Evolutionary conservation across 2,797 vertebrate genomes (phyloP).

Genomic region (Strix occidentalis): DNA sequence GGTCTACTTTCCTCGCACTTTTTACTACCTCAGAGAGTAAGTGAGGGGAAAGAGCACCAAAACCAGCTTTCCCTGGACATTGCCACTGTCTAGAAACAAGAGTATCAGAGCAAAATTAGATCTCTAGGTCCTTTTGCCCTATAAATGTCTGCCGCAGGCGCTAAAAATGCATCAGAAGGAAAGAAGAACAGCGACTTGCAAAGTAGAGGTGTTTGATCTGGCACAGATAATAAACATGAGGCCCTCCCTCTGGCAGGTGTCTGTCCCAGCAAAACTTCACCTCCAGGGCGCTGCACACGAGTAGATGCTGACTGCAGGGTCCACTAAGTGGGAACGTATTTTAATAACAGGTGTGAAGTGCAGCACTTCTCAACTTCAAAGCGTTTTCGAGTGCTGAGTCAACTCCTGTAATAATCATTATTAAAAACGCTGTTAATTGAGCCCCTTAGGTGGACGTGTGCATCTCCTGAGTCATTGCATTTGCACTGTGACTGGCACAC

Average conservation of each 20-base stretch:
- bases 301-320: constrained; percentile 58
- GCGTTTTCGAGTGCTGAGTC: constrained; percentile 13
- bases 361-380: constrained; percentile 47
- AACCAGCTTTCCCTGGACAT: not conserved
- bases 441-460: constrained; percentile 21
- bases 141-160: not conserved
- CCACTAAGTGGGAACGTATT: constrained; percentile 53
- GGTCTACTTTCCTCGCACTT: not conserved
- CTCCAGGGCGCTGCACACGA: not conserved
- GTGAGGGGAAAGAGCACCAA: not conserved
- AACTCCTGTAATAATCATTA: constrained; percentile 26
- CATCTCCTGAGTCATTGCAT: constrained; percentile 37
- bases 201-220: constrained; percentile 26
- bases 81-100: not conserved
- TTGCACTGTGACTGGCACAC: not conserved
- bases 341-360: constrained; percentile 35
- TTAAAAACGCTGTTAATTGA: constrained; percentile 55
- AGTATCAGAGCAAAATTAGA: not conserved
- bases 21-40: not conserved
- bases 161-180: constrained; percentile 21
- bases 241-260: not conserved
- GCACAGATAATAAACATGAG: constrained; percentile 45
- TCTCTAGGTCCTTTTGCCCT: not conserved
- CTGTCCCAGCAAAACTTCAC: constrained; percentile 39
- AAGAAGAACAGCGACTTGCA: not conserved